Evolutionary conservation across 2,888 invertebrate species (phyloP).

Genomic region (Hyles lineata): DNA sequence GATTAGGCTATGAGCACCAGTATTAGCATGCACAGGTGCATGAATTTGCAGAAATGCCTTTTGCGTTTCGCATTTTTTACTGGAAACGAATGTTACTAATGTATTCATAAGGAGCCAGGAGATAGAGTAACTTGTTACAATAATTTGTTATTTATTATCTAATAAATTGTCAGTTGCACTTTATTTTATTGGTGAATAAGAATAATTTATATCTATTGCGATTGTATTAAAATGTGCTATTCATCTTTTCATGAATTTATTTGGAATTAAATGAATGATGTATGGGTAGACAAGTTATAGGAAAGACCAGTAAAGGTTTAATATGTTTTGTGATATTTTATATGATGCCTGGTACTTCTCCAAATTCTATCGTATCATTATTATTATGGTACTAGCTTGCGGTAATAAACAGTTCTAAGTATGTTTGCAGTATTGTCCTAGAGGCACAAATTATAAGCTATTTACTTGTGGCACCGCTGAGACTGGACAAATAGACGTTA

Average conservation of each 20-base stretch:
- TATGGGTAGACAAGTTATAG: no score
- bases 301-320: no score
- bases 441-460: slow-evolving; percentile 65
- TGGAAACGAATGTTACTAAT: background rate
- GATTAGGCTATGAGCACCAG: slow-evolving; percentile 61
- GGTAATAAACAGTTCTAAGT: slow-evolving; percentile 45
- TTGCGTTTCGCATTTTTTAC: background rate
- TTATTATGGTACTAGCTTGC: background rate
- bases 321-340: no score
- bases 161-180: no score
- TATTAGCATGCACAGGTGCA: slow-evolving; percentile 42
- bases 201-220: no score
- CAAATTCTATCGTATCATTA: background rate
- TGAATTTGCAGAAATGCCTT: slow-evolving; percentile 33
- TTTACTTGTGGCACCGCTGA: slow-evolving; percentile 46
- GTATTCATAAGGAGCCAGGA: background rate
- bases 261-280: no score
- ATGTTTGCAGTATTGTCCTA: slow-evolving; percentile 72
- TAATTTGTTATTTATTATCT: background rate
- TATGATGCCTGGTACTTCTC: background rate
- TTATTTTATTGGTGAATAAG: no score
- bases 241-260: no score
- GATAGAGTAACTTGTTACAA: background rate
- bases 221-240: no score
- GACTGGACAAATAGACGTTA: slow-evolving; percentile 13